These are phyloP conservation scores for Athalia cordata DNA, from an alignment of 2,888 invertebrate genomes.

Conservation along the genomic window DNA sequence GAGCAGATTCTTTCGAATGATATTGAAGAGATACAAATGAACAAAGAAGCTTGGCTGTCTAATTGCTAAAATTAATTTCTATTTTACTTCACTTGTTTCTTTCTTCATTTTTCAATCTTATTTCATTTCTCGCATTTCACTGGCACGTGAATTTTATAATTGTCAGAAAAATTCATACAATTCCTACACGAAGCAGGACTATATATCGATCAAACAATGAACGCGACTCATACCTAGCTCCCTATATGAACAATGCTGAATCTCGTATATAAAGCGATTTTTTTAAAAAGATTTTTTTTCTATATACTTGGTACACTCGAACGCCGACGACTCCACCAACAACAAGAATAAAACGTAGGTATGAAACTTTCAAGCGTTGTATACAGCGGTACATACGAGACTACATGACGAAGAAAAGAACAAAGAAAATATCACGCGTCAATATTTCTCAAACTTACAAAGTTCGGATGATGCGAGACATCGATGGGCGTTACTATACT, in stretches of 20 bases:
- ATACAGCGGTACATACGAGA: background rate
- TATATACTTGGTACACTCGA: background rate
- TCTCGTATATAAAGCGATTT: slow-evolving; percentile 2
- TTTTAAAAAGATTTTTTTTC: slow-evolving; percentile 6
- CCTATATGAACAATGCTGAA: slow-evolving; percentile 18
- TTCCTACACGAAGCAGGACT: background rate
- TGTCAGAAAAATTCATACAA: background rate
- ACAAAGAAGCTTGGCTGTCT: background rate
- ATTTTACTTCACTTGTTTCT: background rate
- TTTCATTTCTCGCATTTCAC: background rate
- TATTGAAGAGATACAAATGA: background rate
- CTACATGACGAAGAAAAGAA: background rate
- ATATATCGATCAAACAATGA: slow-evolving; percentile 38
- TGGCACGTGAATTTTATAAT: no score
- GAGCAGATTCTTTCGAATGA: background rate
- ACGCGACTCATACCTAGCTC: background rate
- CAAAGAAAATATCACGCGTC: slow-evolving; percentile 5
- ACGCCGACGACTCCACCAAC: background rate
- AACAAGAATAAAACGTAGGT: slow-evolving; percentile 4
- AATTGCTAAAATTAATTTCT: slow-evolving; percentile 5
- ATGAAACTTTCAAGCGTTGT: background rate
- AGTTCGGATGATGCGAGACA: slow-evolving; percentile 6
- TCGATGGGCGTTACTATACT: background rate
- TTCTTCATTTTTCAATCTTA: background rate
- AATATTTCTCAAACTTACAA: slow-evolving; percentile 27